These are phyloP conservation scores for Miichthys miiuy DNA, from an alignment of 2,797 vertebrate genomes.

Conservation along the genomic window DNA sequence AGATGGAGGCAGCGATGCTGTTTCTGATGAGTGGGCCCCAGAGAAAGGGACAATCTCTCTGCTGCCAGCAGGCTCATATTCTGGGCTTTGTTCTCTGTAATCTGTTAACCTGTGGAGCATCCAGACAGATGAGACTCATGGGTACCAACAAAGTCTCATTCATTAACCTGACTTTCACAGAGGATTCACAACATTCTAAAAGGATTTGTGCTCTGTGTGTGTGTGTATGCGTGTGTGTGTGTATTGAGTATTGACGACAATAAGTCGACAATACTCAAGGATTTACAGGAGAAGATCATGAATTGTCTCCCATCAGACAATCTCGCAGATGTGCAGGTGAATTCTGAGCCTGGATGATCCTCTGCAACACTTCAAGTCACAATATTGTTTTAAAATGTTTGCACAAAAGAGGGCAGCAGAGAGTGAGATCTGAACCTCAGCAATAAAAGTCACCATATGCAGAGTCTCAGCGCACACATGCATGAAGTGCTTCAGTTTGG, in stretches of 20 bases:
- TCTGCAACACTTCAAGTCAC: neutral
- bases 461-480: conserved; percentile 67
- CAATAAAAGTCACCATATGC: conserved; percentile 43
- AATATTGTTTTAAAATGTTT: conserved; percentile 27
- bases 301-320: neutral
- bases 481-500: conserved; percentile 54
- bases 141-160: conserved; percentile 37
- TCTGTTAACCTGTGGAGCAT: conserved; percentile 65
- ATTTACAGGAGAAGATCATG: conserved; percentile 11
- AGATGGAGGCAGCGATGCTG: conserved; percentile 68
- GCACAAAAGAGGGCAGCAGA: conserved; percentile 74
- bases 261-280: neutral
- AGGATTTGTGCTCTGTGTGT: conserved; percentile 14
- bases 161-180: conserved; percentile 38
- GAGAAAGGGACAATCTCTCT: conserved; percentile 43
- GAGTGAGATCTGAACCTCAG: conserved; percentile 26
- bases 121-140: conserved; percentile 53
- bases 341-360: neutral
- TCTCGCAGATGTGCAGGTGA: neutral
- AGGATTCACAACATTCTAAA: conserved; percentile 51
- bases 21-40: conserved; percentile 54
- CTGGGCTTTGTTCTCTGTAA: conserved; percentile 62
- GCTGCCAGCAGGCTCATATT: conserved; percentile 47
- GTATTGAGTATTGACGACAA: neutral
- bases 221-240: neutral